A percentile compares a stretch with the other conserved stretches of the same genome.
These are phyloP conservation scores for Pheosia tremula DNA, from an alignment of 2,888 invertebrate genomes.

Conservation along the genomic window DNA sequence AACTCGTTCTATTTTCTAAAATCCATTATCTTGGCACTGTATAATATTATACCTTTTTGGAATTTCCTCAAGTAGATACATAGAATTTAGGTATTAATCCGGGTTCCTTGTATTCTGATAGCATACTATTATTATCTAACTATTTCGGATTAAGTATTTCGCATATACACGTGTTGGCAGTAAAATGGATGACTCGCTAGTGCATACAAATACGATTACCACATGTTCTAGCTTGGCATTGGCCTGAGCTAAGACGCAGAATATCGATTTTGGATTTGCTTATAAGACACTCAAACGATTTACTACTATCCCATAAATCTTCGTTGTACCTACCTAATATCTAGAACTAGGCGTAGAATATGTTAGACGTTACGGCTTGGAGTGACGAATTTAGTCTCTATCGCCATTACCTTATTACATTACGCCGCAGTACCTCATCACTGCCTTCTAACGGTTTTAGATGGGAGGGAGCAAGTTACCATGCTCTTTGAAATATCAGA, in stretches of 20 bases:
- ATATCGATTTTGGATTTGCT: not conserved
- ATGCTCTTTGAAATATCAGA: not conserved
- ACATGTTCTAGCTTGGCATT: conserved; percentile 22
- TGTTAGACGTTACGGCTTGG: not conserved
- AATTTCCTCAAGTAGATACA: too few relatives aligned
- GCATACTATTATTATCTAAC: not conserved
- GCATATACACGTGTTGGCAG: conserved; percentile 15
- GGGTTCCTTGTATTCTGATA: too few relatives aligned
- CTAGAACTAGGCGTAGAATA: not conserved
- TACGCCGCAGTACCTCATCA: not conserved
- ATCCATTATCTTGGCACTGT: too few relatives aligned
- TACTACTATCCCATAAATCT: too few relatives aligned
- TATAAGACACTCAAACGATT: too few relatives aligned
- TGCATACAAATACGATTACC: conserved; percentile 23
- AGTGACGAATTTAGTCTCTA: not conserved
- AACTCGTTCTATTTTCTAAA: too few relatives aligned
- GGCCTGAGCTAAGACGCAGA: not conserved
- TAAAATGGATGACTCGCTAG: conserved; percentile 22
- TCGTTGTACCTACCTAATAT: too few relatives aligned
- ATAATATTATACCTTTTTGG: too few relatives aligned
- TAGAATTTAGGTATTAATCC: too few relatives aligned
- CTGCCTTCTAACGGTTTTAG: not conserved
- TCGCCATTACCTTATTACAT: not conserved
- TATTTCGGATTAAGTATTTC: conserved; percentile 5
- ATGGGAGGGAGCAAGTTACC: not conserved